Evolutionary conservation across 2,113 vertebrate species (phyloP), one percentile per base, ranked within the genome.

Genomic region (Onychorhynchus coronatus): DNA sequence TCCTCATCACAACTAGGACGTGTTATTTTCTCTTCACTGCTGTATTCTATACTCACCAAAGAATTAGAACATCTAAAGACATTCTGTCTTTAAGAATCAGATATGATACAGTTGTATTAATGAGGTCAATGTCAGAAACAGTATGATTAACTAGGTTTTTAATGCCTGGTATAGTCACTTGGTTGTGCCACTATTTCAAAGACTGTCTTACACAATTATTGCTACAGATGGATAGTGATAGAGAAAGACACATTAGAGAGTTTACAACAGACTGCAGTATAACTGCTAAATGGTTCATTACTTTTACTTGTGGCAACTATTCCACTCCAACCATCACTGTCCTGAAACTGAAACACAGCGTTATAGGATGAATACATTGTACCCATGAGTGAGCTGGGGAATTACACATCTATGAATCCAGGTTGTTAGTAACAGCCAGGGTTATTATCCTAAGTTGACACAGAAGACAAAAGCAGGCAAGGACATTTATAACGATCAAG

Each of bases 211-310:
- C 21, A 20, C 22, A 56, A 44, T 87, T 68, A 87, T 82, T 44
- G 55, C 75, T 96, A 19, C 72, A 90, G 75, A 91, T 81, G 82
- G 75, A 22, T 42, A 52, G 78, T 42, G 65, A 46, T 31, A 28
- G 58, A 68, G 67, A 41, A 14, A 63, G 33, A 46, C 4, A 39
- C 53, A 16, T 47, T 47, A 83, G 72, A 67, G 55, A 18, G 35
- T 90, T 74, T 74, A 63, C 55, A 63, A 41, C 55, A 77, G 67
- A 25, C 67, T 53, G 70, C 46, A 39, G 23, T 62, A 44, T 37
- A 75, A 62, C 76, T 71, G 72, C 78, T 88, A 84, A 81, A 85
- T 50, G 85, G 85, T 85, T 96, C 94, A 71, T 96, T 94, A 52
- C 81, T 88, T 95, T 70, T 67, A 74, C 87, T 88, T 55, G 81